Evolutionary conservation across 2,888 invertebrate species (phyloP), one percentile per base, ranked within the genome.

Genomic region (Agriopis leucophaearia): DNA sequence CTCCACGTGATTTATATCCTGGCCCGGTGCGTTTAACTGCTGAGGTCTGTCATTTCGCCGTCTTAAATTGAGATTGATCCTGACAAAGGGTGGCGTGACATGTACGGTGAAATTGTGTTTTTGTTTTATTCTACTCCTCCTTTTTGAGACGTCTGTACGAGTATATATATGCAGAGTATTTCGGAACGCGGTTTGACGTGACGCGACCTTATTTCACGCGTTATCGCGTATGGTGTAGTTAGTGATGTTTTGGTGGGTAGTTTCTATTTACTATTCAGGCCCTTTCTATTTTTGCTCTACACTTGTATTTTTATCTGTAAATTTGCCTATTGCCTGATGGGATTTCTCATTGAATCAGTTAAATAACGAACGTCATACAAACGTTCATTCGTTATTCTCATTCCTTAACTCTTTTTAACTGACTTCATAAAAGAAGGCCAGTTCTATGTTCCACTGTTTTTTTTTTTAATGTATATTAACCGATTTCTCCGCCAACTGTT

Each of bases 1-100:
- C 91, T 80, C 82, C 79, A 81, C 83, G 88, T 92, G 92, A 92
- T 93, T 92, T 92, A 94, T 92, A 87, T 82, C 84, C 60, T 84
- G 84, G 85, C 88, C 92, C 88, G 92, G 91, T 93, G 91, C 84
- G 91, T 91, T 90, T 92, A 93, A 93, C 93, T 91, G 92, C 90
- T 89, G 84, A 88, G 87, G 85, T 89, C 88, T 92, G 92, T 92
- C 92, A 92, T 92, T 92, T 92, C 87, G 84, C 83, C 87, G 86
- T 89, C 92, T 92, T 88, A 92, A 93, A 93, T 93, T 92, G 92
- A 92, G 92, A 93, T 93, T 91, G 92, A 93, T 92, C 90, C 88
- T 75, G 73, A 82, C 82, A 86, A 86, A 85, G 85, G 83, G 83
- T 81, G 84, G 81, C 81, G 80, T 87, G 87, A 87, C 86, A 84